Conservation (phyloP, 2,113 vertebrate species). For the Myiozetetes cayanensis region DNA sequence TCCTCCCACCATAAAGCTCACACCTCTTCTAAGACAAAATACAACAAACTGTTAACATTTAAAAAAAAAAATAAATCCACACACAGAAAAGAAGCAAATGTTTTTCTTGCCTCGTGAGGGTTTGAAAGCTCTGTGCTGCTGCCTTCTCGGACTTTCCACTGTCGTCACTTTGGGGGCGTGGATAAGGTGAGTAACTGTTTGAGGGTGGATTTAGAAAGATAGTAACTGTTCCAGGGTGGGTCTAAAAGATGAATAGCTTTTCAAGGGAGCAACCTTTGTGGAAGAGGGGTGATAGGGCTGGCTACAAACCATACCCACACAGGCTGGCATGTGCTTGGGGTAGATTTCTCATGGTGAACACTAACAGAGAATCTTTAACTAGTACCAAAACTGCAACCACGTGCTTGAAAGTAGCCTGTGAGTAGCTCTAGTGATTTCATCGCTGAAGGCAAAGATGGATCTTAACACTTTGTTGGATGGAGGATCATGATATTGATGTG, state of each 20-base stretch:
- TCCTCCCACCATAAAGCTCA: slow-evolving; percentile 45
- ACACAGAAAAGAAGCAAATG: slow-evolving; percentile 56
- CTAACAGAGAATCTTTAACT: not conserved
- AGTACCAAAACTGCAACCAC: not conserved
- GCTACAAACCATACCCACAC: not conserved
- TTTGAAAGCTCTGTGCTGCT: slow-evolving; percentile 49
- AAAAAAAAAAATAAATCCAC: not conserved
- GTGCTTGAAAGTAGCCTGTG: not conserved
- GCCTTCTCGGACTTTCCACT: slow-evolving; percentile 59
- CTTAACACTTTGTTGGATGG: not conserved
- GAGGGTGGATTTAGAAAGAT: slow-evolving; percentile 50
- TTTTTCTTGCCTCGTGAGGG: slow-evolving; percentile 44
- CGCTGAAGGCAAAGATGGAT: not conserved
- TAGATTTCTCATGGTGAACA: not conserved
- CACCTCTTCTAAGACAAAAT: slow-evolving; percentile 37
- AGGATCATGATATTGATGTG: slow-evolving; percentile 3
- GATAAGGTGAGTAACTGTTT: slow-evolving; percentile 61
- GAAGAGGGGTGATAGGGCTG: not conserved
- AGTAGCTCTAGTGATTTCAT: not conserved
- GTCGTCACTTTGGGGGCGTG: slow-evolving; percentile 68
- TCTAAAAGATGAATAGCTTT: slow-evolving; percentile 22
- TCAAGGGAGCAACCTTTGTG: slow-evolving; percentile 38
- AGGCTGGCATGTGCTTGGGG: not conserved
- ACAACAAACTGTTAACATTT: slow-evolving; percentile 28
- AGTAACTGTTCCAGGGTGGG: slow-evolving; percentile 63